These are phyloP conservation scores for Siniperca chuatsi DNA, from an alignment of 2,113 vertebrate genomes.

Conservation along the genomic window DNA sequence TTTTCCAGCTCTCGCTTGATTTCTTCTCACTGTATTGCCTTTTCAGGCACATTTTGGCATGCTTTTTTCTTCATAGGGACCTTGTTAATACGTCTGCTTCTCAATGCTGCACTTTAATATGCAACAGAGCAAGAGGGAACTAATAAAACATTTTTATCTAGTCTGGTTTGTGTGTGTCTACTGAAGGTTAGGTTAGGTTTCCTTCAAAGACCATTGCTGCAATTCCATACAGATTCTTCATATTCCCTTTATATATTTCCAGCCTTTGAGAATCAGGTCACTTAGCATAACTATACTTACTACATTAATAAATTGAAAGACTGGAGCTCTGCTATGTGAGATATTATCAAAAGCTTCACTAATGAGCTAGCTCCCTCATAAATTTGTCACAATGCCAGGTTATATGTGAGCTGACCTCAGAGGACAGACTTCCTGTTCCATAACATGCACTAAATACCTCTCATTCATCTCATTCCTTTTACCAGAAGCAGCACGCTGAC, in stretches of 20 bases:
- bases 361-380: constrained; percentile 14
- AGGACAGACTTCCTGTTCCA: neutral
- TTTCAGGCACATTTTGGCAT: neutral
- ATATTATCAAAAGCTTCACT: constrained; percentile 28
- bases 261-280: neutral
- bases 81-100: constrained; percentile 9
- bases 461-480: neutral
- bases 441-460: neutral
- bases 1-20: constrained; percentile 20
- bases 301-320: constrained; percentile 6
- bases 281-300: neutral
- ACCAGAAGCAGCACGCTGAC: neutral
- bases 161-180: neutral
- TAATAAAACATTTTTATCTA: constrained; percentile 48
- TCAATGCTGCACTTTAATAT: constrained; percentile 20
- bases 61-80: constrained; percentile 9
- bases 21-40: neutral
- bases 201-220: neutral
- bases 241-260: neutral
- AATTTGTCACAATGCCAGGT: neutral
- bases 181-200: neutral
- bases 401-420: constrained; percentile 16
- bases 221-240: neutral
- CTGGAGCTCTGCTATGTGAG: constrained; percentile 10
- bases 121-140: constrained; percentile 11